These are phyloP conservation scores for roundworm (Caenorhabditis elegans) DNA, from an alignment of 1,140 invertebrate genomes.

Conservation along the genomic window WBcel235 BX284606.5:9217501-9218000, in stretches of 20 bases:
- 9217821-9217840: not conserved
- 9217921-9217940: too few relatives aligned
- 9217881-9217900: too few relatives aligned
- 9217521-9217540: not conserved
- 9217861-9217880: too few relatives aligned
- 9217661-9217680: slow-evolving; percentile 41
- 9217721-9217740: slow-evolving; percentile 48
- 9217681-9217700: slow-evolving; percentile 36
- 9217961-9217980: too few relatives aligned
- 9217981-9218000: too few relatives aligned
- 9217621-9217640: slow-evolving; percentile 54
- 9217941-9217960: too few relatives aligned
- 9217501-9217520: not conserved
- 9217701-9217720: slow-evolving; percentile 23
- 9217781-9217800: too few relatives aligned
- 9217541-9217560: not conserved
- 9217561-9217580: too few relatives aligned
- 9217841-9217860: not conserved
- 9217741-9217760: slow-evolving; percentile 10
- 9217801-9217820: too few relatives aligned
- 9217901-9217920: too few relatives aligned
- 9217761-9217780: too few relatives aligned
- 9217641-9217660: slow-evolving; percentile 46
- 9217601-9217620: slow-evolving; percentile 47
- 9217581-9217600: slow-evolving; percentile 27